These are phyloP conservation scores for Trachelus iudaicus DNA, from an alignment of 2,888 invertebrate genomes.

Conservation along the genomic window DNA sequence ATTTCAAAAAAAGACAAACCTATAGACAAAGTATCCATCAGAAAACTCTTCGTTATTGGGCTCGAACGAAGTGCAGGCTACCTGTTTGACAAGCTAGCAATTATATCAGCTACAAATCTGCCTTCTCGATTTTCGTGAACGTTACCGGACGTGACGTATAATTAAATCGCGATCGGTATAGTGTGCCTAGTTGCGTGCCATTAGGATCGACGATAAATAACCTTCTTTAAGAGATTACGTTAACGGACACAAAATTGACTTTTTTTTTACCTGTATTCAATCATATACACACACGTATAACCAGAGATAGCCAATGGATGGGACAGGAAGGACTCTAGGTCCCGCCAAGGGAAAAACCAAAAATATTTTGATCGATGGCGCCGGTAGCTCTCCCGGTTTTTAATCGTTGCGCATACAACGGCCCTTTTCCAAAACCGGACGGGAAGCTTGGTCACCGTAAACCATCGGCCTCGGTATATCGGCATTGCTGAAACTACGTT, in stretches of 20 bases:
- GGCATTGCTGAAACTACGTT: conserved; percentile 5
- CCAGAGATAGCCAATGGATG: not conserved
- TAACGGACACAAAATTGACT: not conserved
- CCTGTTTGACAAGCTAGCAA: not conserved
- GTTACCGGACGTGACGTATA: not conserved
- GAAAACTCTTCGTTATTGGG: not conserved
- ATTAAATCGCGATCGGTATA: not conserved
- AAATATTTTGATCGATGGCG: conserved; percentile 36
- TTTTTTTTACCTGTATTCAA: not conserved
- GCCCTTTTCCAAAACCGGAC: conserved; percentile 33
- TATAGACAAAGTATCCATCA: not conserved
- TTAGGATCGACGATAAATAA: conserved; percentile 26
- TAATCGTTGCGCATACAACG: conserved; percentile 17
- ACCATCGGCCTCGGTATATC: not conserved
- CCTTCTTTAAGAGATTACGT: conserved; percentile 24
- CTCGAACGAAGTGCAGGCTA: not conserved
- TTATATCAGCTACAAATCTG: not conserved
- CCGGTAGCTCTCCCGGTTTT: conserved; percentile 11
- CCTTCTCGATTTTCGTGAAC: not conserved
- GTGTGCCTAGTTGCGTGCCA: not conserved
- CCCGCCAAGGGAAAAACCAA: not conserved
- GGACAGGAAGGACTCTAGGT: not conserved
- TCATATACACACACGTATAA: not conserved
- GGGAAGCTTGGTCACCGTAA: not conserved
- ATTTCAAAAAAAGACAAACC: not conserved